Evolutionary conservation across 2,888 invertebrate species (phyloP).

Genomic region (Epinotia ramella): DNA sequence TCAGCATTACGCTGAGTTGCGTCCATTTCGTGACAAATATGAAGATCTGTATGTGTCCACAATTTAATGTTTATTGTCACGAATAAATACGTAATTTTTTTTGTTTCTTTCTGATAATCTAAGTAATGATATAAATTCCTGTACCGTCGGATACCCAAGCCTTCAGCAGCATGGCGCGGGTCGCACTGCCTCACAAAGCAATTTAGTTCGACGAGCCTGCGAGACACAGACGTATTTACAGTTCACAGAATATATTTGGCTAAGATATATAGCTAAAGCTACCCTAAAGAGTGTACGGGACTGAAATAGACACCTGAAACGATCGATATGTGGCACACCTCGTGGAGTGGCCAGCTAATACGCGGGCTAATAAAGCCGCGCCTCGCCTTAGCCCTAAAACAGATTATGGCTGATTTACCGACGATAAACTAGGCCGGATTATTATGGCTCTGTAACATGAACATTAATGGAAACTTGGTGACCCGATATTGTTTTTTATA

Average conservation of each 20-base stretch:
- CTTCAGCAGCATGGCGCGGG: not conserved
- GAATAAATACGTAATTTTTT: no score
- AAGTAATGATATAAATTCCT: no score
- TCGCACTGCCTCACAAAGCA: not conserved
- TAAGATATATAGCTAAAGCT: not conserved
- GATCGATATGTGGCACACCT: conserved; percentile 71
- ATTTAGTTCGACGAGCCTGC: not conserved
- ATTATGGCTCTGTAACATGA: conserved; percentile 38
- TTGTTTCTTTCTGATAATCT: no score
- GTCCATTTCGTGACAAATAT: no score
- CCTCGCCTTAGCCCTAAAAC: conserved; percentile 70
- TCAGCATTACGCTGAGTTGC: no score
- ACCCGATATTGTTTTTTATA: not conserved
- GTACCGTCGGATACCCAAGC: no score
- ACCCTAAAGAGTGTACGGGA: not conserved
- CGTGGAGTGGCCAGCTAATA: conserved; percentile 59
- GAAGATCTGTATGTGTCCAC: no score
- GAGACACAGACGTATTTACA: no score
- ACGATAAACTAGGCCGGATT: conserved; percentile 44
- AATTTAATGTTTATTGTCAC: no score
- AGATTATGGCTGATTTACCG: conserved; percentile 61
- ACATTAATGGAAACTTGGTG: conserved; percentile 29
- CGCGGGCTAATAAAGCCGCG: conserved; percentile 68
- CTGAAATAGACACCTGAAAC: conserved; percentile 54
- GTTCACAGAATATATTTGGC: not conserved